Evolutionary conservation across 2,888 invertebrate genomes (phyloP), one percentile per base, ranked within the genome.

Genomic region (Lamproptera curius): DNA sequence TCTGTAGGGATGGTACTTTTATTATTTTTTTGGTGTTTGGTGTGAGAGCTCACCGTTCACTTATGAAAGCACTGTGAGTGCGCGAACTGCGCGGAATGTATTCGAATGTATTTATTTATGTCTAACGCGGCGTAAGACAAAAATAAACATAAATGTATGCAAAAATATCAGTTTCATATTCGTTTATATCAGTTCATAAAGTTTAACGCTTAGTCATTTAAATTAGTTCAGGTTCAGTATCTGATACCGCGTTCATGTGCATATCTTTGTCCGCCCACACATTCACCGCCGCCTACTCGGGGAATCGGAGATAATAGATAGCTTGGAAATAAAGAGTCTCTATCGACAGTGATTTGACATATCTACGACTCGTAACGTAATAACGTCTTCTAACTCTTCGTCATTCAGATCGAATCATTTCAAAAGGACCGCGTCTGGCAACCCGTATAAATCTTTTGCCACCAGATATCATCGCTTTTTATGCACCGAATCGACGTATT

Each of bases 381-480:
- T 63, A 63, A 59, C 58, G 59, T 55, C 57, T 58, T 50, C 53
- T 57, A 52, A 56, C 52, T 50, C 49, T 52, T 50, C 48, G 46
- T 42, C 42, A 28, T 40, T 50, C 50, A 55, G 56, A 60, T 59
- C 55, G 55, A 58, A 59, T 57, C 55, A 44, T 51, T 36, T n/a
- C 47, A 36, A 62, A 57, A 55, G 59, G 59, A 57, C 52, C 58
- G 59, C 57, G 67, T 67, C 69, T 67, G 66, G 65, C 58, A 52
- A 52, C 59, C 57, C 59, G 59, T 76, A 75, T 76, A 75, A 80
- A 79, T 81, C 71, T 67, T 59, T 55, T 62, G 56, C 52, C 57
- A 57, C 58, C 52, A 53, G 66, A 60, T 67, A 69, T 70, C 68
- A 66, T 61, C 63, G 62, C 59, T 63, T 55, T 59, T 54, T 62